Percentiles rank a stretch among this genome's conserved stretches.
These are phyloP conservation scores for Sepiola atlantica DNA, from an alignment of 2,888 invertebrate species.

Conservation along the genomic window DNA sequence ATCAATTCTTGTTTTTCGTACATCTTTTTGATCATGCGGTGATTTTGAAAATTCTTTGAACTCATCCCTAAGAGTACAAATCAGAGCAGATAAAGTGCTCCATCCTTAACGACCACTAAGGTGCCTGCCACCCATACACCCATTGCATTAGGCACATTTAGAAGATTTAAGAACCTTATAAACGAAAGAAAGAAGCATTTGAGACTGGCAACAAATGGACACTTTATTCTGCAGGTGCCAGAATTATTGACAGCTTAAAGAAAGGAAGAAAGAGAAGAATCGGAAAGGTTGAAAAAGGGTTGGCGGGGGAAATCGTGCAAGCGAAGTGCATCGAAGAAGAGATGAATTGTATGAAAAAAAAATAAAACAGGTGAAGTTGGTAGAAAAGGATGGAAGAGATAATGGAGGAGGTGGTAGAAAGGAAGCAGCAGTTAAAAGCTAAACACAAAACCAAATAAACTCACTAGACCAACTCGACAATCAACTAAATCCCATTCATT, in stretches of 20 bases:
- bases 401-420: neutral
- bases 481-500: too few species aligned
- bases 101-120: neutral
- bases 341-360: neutral
- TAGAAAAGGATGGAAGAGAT: neutral
- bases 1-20: neutral
- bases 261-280: neutral
- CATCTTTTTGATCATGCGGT: neutral
- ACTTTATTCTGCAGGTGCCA: neutral
- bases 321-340: neutral
- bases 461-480: too few species aligned
- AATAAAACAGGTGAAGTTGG: neutral
- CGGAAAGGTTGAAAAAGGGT: neutral
- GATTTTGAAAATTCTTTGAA: neutral
- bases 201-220: neutral
- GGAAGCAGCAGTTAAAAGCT: neutral
- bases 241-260: conserved; percentile 32
- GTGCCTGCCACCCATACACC: too few species aligned
- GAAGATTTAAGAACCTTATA: neutral
- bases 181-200: neutral
- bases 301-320: neutral
- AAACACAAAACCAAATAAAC: too few species aligned
- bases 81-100: neutral
- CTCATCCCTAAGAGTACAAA: neutral
- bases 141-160: neutral